Evolutionary conservation across 2,888 invertebrate species (phyloP), one percentile per base, ranked within the genome.

Genomic region (Siphonodentalium dalli): DNA sequence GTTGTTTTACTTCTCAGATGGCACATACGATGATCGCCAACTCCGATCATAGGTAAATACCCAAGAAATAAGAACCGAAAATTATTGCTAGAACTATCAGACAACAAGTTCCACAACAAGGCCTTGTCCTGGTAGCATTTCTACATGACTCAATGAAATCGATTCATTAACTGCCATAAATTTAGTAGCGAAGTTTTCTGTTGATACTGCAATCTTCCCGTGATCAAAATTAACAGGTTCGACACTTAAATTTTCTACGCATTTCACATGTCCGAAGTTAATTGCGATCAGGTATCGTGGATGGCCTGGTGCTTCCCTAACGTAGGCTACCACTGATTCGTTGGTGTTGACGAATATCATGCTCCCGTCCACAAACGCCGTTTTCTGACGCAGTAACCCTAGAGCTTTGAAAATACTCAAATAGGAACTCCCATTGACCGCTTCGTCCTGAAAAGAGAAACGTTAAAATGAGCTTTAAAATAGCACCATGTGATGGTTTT

Each of bases 321-420:
- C 45, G 41, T 63, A 74, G 37, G 70, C 64, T 37, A 69, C 56
- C 24, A 74, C 54, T 34, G 66, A 61, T 24, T 61, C 54, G 37
- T 62, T 58, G 26, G 56, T 53, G 18, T 48, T 55, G 27, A 34
- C 43, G 24, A 55, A 61, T n/a, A 61, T 43, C 15, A 74, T 60
- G 5, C 63, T 39, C 2, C 69, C 68, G 61, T 71, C 74, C 34
- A 61, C 63, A 41, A 78, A 66, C 4, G 76, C 66, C 6, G 71
- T 65, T 9, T 67, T 47, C 42, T 68, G 42, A n/a, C 78, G 63
- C n/a, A 78, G 46, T 20, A 46, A 41, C 5, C 68, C 65, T 5
- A 76, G 46, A 11, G 48, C 52, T 37, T 54, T 59, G 64, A 64
- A 77, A 18, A 75, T 56, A 31, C 67, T 58, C 15, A 78, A 35